A percentile compares a stretch with the other conserved stretches of the same genome.
These are phyloP conservation scores for Rotaria socialis DNA, from an alignment of 2,888 invertebrate species.

Conservation along the genomic window DNA sequence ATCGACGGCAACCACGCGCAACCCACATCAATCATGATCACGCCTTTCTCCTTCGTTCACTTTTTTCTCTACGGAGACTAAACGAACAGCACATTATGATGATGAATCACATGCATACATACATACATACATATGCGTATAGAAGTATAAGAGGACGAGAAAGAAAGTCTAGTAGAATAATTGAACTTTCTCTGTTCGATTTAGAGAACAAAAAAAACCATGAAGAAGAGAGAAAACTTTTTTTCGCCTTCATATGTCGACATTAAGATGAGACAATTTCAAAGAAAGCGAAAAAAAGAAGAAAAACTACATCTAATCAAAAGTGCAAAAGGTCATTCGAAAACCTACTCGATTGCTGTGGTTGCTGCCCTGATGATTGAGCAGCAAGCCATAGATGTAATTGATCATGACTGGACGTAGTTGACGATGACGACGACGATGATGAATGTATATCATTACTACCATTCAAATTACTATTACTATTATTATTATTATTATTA, in stretches of 20 bases:
- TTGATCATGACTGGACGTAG: conserved; percentile 3
- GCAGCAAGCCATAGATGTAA: neutral
- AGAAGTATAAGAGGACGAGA: neutral
- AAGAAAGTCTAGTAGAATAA: conserved; percentile 9
- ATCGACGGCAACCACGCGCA: neutral
- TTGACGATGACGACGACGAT: neutral
- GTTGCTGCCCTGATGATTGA: neutral
- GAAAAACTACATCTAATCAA: neutral
- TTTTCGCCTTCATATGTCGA: neutral
- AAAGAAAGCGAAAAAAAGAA: neutral
- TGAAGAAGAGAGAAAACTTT: neutral
- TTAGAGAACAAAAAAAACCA: neutral
- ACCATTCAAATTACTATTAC: conserved; percentile 5
- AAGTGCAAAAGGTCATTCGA: neutral
- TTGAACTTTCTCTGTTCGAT: conserved; percentile 1
- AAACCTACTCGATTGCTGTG: neutral
- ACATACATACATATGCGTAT: neutral
- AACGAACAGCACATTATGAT: neutral
- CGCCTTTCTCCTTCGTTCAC: neutral
- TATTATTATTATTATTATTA: neutral
- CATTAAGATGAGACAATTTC: neutral
- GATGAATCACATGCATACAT: neutral
- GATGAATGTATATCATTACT: conserved; percentile 7
- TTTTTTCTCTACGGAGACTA: neutral
- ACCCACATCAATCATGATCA: conserved; percentile 7